Evolutionary conservation across 2,113 vertebrate genomes (phyloP).

Genomic region (Callospermophilus lateralis): DNA sequence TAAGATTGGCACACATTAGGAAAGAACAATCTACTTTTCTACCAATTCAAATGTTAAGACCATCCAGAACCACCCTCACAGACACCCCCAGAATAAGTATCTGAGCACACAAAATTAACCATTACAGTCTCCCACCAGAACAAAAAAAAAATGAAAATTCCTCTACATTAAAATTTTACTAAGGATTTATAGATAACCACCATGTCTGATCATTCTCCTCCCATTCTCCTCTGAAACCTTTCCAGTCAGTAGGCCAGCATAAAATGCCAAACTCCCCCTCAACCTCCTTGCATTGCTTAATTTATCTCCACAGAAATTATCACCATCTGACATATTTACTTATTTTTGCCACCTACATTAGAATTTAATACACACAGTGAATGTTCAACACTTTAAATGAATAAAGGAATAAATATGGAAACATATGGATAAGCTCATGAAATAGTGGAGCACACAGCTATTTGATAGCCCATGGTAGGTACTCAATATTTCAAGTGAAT

Average conservation of each 20-base stretch:
- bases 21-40: background rate
- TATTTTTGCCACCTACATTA: background rate
- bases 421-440: background rate
- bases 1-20: background rate
- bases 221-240: background rate
- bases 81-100: background rate
- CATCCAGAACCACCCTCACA: background rate
- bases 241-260: background rate
- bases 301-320: constrained; percentile 2
- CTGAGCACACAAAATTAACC: background rate
- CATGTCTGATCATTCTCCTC: background rate
- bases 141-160: background rate
- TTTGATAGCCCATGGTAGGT: background rate
- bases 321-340: background rate
- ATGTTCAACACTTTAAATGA: background rate
- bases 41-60: background rate
- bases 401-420: background rate
- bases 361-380: background rate
- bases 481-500: background rate
- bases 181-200: background rate
- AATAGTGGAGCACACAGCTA: background rate
- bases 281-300: background rate
- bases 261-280: background rate
- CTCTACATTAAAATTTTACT: background rate
- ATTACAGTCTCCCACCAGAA: background rate